Evolutionary conservation across 2,888 invertebrate genomes (phyloP).

Genomic region (Lathronympha strigana): DNA sequence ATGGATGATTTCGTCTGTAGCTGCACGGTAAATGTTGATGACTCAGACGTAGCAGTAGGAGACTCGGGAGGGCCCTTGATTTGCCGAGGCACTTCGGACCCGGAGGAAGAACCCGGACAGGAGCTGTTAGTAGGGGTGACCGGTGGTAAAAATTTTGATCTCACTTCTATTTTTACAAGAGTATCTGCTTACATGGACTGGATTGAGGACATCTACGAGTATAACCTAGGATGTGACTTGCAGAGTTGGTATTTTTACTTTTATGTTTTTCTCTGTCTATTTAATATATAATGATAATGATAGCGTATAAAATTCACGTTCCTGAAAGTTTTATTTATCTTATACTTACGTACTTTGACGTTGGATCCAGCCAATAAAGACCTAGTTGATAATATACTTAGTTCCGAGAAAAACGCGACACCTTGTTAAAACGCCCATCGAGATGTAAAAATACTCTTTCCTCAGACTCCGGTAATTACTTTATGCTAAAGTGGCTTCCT

Average conservation of each 20-base stretch:
- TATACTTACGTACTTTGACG: neutral
- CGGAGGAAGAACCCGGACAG: neutral
- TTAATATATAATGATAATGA: neutral
- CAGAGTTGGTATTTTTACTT: neutral
- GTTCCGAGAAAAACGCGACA: too few species aligned
- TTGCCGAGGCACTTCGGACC: neutral
- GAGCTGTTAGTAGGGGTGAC: slow-evolving; percentile 9
- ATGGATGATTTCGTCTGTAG: slow-evolving; percentile 13
- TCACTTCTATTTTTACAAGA: slow-evolving; percentile 1
- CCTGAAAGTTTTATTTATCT: neutral
- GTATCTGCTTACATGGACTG: slow-evolving; percentile 7
- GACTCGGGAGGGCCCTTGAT: slow-evolving; percentile 17
- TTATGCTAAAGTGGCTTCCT: slow-evolving; percentile 28
- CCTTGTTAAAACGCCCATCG: slow-evolving; percentile 1
- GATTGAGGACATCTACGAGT: neutral
- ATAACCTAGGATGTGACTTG: neutral
- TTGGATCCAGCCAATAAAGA: neutral
- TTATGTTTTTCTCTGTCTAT: neutral
- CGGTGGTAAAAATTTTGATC: slow-evolving; percentile 21
- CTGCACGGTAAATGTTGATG: neutral
- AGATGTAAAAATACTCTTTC: slow-evolving; percentile 16
- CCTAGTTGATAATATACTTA: too few species aligned
- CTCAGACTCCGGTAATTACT: slow-evolving; percentile 15
- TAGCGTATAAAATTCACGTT: neutral
- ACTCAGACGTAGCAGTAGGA: slow-evolving; percentile 8